phyloP scores from a whole-genome alignment of 2,888 invertebrate species.

The Maniola hyperantus region DNA sequence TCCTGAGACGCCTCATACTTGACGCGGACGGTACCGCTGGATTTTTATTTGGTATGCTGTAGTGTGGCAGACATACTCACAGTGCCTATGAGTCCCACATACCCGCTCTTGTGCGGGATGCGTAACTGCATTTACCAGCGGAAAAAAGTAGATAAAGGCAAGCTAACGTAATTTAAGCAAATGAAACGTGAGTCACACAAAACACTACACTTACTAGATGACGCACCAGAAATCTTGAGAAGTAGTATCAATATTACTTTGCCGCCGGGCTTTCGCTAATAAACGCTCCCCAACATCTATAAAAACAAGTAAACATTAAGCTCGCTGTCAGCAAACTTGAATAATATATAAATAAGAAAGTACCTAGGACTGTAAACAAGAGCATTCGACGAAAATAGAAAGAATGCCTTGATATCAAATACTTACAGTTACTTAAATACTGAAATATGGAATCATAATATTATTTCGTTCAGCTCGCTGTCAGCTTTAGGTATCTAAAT shows the following conservation, averaged over 20 bases:
- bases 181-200: slow-evolving; percentile 11
- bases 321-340: slow-evolving; percentile 18
- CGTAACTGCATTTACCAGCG: too few species aligned
- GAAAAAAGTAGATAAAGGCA: too few species aligned
- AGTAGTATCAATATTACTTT: slow-evolving; percentile 20
- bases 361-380: not conserved
- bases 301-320: slow-evolving; percentile 25
- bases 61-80: too few species aligned
- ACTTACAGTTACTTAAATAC: too few species aligned
- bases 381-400: slow-evolving; percentile 14
- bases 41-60: too few species aligned
- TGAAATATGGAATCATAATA: too few species aligned
- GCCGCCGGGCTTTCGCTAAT: slow-evolving; percentile 7
- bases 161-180: not conserved
- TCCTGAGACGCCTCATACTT: too few species aligned
- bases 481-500: too few species aligned
- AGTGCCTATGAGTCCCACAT: too few species aligned
- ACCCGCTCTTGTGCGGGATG: too few species aligned
- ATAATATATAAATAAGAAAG: slow-evolving; percentile 6
- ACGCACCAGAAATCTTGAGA: slow-evolving; percentile 22
- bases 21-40: too few species aligned
- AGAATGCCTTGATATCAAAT: slow-evolving; percentile 1
- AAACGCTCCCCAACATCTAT: slow-evolving; percentile 21
- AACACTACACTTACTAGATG: slow-evolving; percentile 11
- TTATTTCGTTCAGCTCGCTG: too few species aligned